Conservation (phyloP, 92 coral and sea anemone genomes). For the Montipora capitata region DNA sequence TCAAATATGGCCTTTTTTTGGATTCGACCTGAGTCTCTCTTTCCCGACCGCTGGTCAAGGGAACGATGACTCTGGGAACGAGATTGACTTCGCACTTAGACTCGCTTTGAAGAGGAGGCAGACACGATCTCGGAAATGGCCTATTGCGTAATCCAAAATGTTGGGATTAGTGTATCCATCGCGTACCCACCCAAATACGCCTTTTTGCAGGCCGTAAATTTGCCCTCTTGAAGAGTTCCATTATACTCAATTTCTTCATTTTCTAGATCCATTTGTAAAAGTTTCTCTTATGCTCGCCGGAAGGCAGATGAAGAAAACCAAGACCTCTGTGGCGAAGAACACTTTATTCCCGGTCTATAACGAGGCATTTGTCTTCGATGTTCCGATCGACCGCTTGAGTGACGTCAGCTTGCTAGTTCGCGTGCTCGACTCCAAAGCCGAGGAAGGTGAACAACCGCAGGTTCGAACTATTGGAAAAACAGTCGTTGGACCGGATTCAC, state of each 20-base stretch:
- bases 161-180: too few species aligned
- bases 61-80: too few species aligned
- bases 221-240: too few species aligned
- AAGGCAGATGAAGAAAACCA: slow-evolving; percentile 96
- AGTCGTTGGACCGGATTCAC: slow-evolving; percentile 91
- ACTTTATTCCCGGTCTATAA: slow-evolving; percentile 94
- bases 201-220: not conserved
- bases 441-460: slow-evolving; percentile 46
- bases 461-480: slow-evolving; percentile 85
- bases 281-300: slow-evolving; percentile 94
- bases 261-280: slow-evolving; percentile 89
- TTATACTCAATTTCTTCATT: not conserved
- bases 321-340: slow-evolving; percentile 88
- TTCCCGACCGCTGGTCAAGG: too few species aligned
- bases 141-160: too few species aligned
- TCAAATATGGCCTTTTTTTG: too few species aligned
- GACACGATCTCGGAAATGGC: too few species aligned
- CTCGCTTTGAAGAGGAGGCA: too few species aligned
- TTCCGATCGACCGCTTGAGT: slow-evolving; percentile 93
- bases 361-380: slow-evolving; percentile 98
- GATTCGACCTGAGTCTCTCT: too few species aligned
- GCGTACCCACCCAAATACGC: too few species aligned
- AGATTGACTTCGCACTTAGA: too few species aligned
- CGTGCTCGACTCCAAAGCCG: slow-evolving; percentile 76
- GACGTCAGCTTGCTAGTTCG: slow-evolving; percentile 97